Evolutionary conservation across 2,797 vertebrate species (phyloP).

Genomic region (Pelodytes ibericus): DNA sequence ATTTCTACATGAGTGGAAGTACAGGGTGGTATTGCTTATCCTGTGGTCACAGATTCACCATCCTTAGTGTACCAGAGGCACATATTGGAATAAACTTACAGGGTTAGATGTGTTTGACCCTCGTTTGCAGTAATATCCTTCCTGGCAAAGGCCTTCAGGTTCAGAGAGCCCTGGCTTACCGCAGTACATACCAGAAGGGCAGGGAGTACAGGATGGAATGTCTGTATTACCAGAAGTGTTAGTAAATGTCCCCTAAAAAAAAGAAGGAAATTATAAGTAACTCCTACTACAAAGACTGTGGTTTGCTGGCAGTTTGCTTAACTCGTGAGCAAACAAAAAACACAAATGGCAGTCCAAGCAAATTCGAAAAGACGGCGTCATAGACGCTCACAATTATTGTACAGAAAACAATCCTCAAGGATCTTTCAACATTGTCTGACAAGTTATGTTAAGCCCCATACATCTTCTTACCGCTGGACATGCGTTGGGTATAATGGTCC

Average conservation of each 20-base stretch:
- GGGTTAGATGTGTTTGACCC: constrained; percentile 80
- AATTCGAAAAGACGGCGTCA: too few relatives aligned
- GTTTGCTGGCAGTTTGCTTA: too few relatives aligned
- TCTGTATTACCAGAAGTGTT: constrained; percentile 69
- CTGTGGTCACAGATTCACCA: too few relatives aligned
- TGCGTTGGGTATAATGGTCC: constrained; percentile 68
- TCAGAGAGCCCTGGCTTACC: constrained; percentile 71
- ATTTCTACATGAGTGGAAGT: too few relatives aligned
- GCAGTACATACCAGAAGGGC: constrained; percentile 83
- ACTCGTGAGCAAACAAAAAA: not conserved
- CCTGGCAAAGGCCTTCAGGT: constrained; percentile 81
- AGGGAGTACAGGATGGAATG: constrained; percentile 76
- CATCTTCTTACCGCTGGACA: constrained; percentile 78
- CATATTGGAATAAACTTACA: too few relatives aligned
- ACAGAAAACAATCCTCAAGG: too few relatives aligned
- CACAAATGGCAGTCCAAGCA: too few relatives aligned
- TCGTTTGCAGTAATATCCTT: constrained; percentile 81
- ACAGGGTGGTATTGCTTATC: too few relatives aligned
- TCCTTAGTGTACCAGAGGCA: too few relatives aligned
- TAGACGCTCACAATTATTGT: too few relatives aligned
- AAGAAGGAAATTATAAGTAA: not conserved
- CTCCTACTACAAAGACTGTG: not conserved
- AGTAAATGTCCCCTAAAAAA: constrained; percentile 77
- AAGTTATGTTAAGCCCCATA: too few relatives aligned
- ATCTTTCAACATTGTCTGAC: too few relatives aligned